Evolutionary conservation across 2,888 invertebrate species (phyloP), one percentile per base, ranked within the genome.

Genomic region (Drosophila formosana): DNA sequence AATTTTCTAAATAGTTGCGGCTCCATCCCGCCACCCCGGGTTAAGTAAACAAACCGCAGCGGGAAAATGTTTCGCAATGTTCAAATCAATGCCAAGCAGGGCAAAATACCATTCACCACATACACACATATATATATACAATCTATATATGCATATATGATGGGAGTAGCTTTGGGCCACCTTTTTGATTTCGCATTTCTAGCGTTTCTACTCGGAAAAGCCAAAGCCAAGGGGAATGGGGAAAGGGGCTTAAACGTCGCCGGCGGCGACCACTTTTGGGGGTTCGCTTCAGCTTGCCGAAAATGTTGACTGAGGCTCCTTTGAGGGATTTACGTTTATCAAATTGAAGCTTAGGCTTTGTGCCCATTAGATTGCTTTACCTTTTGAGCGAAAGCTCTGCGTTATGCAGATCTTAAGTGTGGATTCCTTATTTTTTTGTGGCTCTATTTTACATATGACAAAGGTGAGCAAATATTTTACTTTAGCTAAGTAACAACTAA

Each of bases 1-100:
- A 82, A 85, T 80, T 83, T 85, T 79, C 70, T 66, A 82, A 83
- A 82, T 81, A 83, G 85, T 83, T 81, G 75, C 66, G 75, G 66
- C 58, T 57, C 53, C 46, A 26, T 41, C 56, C 47, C 39, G 18
- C 32, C 26, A 11, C 47, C 53, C 60, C 9, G 51, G 58, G 49
- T 64, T 76, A 51, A 52, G 76, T 57, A 82, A 82, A 80, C 82
- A 80, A 62, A 71, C 55, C 60, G 50, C 61, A 62, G 61, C 57
- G 32, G 45, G 39, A 63, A 64, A 81, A 68, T 74, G 73, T 60
- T 72, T 78, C 61, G 66, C 77, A 75, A 70, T 75, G 65, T 67
- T 73, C 69, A 68, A 82, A 84, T 82, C 82, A 82, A 82, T 78
- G 80, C 75, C 34, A 72, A 30, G 18, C 63, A 41, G 26, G 25